phyloP scores from a whole-genome alignment of 2,113 vertebrate species.

The Nipponia nippon region DNA sequence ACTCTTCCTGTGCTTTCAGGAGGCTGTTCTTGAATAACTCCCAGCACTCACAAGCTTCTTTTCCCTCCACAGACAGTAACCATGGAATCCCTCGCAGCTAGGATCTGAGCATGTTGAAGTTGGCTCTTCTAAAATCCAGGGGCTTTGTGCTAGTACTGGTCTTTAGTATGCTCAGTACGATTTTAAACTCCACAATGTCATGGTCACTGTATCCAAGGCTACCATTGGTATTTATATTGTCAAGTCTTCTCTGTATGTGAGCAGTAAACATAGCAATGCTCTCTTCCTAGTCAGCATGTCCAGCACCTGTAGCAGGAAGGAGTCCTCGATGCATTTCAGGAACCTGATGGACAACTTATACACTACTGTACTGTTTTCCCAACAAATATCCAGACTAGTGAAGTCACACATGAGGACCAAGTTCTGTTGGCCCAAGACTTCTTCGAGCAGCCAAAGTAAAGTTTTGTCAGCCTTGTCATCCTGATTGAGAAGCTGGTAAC shows the following conservation, averaged over 20 bases:
- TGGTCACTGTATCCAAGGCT: background rate
- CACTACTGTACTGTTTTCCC: background rate
- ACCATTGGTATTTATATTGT: background rate
- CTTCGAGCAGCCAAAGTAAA: background rate
- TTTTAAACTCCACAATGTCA: background rate
- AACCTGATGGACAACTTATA: background rate
- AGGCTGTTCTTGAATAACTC: background rate
- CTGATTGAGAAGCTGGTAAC: background rate
- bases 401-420: background rate
- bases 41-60: background rate
- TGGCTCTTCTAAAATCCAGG: background rate
- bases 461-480: accelerated
- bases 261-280: background rate
- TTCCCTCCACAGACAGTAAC: background rate
- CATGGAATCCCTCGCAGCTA: background rate
- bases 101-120: background rate
- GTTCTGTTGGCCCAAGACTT: background rate
- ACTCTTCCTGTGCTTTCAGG: background rate
- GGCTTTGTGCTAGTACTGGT: background rate
- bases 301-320: background rate
- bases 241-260: background rate
- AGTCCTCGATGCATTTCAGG: background rate
- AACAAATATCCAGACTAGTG: background rate
- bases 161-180: background rate
- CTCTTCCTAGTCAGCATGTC: background rate